Evolutionary conservation across 2,113 vertebrate species (phyloP).

Genomic region (Phocoena phocoena): DNA sequence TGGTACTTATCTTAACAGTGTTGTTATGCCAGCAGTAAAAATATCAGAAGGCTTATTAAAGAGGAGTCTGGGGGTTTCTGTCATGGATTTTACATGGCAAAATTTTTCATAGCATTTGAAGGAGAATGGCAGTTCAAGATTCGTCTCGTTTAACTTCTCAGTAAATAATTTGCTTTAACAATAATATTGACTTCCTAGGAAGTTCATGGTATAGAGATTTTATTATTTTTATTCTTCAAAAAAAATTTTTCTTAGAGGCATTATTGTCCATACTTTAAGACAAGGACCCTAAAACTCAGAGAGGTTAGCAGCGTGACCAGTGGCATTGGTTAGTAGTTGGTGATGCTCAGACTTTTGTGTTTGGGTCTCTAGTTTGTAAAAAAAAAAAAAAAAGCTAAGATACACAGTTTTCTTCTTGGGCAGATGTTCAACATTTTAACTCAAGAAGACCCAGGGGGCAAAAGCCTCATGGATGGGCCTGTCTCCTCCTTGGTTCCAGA

Average conservation of each 20-base stretch:
- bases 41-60: background rate
- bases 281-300: background rate
- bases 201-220: background rate
- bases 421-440: background rate
- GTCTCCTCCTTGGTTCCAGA: background rate
- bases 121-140: background rate
- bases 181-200: background rate
- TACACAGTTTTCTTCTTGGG: background rate
- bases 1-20: background rate
- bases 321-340: background rate
- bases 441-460: background rate
- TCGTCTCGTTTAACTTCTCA: background rate
- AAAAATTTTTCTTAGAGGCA: background rate
- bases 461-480: rapidly evolving
- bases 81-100: background rate
- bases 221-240: background rate
- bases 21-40: background rate
- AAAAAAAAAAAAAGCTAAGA: background rate
- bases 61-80: background rate
- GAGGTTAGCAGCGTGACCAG: background rate
- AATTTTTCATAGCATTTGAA: background rate
- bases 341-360: background rate
- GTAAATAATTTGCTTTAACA: background rate
- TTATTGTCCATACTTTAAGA: background rate
- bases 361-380: background rate